Conservation (phyloP, 2,113 vertebrate species). For the Poeciliopsis prolifica region DNA sequence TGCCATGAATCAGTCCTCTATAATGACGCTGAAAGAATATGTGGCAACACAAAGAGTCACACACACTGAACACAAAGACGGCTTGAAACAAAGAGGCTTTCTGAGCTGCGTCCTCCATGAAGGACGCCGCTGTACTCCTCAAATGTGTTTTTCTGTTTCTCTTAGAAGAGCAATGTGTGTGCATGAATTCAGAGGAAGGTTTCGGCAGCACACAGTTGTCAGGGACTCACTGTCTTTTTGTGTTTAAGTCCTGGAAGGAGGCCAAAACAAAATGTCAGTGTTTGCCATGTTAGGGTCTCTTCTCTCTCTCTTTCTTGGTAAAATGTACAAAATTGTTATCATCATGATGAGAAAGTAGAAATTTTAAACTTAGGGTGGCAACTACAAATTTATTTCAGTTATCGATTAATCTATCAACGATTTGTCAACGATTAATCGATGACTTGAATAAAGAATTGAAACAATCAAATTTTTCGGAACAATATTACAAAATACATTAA, state of each 20-base stretch:
- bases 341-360: neutral
- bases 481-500: too few species aligned
- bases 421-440: too few species aligned
- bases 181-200: constrained; percentile 23
- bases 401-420: too few species aligned
- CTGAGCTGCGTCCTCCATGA: constrained; percentile 63
- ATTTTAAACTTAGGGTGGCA: neutral
- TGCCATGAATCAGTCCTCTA: constrained; percentile 58
- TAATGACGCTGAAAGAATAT: constrained; percentile 66
- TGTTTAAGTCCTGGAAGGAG: constrained; percentile 50
- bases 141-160: constrained; percentile 64
- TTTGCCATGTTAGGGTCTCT: neutral
- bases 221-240: constrained; percentile 44
- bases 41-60: constrained; percentile 42
- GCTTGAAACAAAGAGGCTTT: constrained; percentile 70
- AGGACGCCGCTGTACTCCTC: constrained; percentile 58
- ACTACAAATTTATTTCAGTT: too few species aligned
- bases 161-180: constrained; percentile 25
- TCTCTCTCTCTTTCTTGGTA: neutral
- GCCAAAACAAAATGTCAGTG: constrained; percentile 25
- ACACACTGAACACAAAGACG: constrained; percentile 60
- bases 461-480: too few species aligned
- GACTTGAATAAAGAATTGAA: too few species aligned
- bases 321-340: neutral
- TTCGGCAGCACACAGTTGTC: constrained; percentile 29